Evolutionary conservation across 2,113 vertebrate genomes (phyloP), one percentile per base, ranked within the genome.

Genomic region (Muntiacus muntjak): DNA sequence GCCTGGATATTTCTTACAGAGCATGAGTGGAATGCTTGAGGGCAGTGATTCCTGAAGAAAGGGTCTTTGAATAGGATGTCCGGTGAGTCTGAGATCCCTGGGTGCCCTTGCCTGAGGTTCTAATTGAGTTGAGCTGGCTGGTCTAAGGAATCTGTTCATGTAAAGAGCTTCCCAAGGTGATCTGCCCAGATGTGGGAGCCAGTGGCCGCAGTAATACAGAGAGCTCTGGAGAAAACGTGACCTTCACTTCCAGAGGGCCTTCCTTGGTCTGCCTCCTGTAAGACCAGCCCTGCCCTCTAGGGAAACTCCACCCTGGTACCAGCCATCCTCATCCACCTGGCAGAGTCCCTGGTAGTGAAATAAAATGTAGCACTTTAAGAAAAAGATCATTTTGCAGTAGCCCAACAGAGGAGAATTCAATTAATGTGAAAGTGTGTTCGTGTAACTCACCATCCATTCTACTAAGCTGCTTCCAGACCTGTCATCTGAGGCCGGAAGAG

Each of bases 321-420:
- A 97, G 94, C 95, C 91, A 84, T 88, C 94, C 95, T 90, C 84
- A 92, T 93, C 93, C 89, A 97, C 93, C 92, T 43, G 96, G 93
- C 89, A 28, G 89, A 55, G 23, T 45, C 60, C 76, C 81, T 71
- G 9, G 78, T 94, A 67, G 52, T 47, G 91, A 97, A 97, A 94
- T 96, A 98, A 98, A 98, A 86, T 36, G 87, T 82, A 91, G 91
- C 83, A 91, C 92, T 98, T 97, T 30, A 96, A 98, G 98, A 97
- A 89, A 96, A 97, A 96, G 97, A 92, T 98, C 94, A 87, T 97
- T 98, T 96, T 98, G 91, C 97, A 81, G 97, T 95, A 97, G 67
- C 67, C 85, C 92, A 92, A 52, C 67, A 10, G 76, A 88, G 45
- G 78, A 95, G 30, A 97, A 95, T 98, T 97, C 87, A 97, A 97